Percentiles rank a stretch among this genome's conserved stretches.
Conservation (phyloP, 2,888 invertebrate genomes). For the Platynereis dumerilii region DNA sequence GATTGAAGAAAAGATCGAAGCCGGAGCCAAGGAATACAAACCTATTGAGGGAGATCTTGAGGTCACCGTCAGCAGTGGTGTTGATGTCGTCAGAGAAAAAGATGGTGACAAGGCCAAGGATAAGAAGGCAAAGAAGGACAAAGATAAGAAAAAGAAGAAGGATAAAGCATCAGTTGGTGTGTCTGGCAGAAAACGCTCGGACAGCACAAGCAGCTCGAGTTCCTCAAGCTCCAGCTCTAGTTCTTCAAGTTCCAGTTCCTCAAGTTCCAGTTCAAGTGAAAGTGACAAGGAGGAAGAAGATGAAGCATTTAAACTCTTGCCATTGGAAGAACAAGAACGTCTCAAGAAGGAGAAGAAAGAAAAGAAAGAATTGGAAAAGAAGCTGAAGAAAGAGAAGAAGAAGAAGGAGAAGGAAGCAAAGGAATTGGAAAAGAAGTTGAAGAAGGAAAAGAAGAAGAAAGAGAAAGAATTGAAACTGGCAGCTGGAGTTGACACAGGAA, state of each 20-base stretch:
- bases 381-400: too few species aligned
- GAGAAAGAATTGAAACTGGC: slow-evolving; percentile 3
- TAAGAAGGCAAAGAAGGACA: background rate
- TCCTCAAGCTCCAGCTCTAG: slow-evolving; percentile 5
- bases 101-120: too few species aligned
- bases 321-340: too few species aligned
- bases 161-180: too few species aligned
- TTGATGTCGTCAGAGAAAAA: too few species aligned
- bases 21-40: background rate
- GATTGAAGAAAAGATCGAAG: background rate
- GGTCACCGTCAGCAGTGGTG: too few species aligned
- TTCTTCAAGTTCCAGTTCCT: background rate
- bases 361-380: too few species aligned
- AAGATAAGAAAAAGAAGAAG: background rate
- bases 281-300: background rate
- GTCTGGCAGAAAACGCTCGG: too few species aligned
- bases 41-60: too few species aligned
- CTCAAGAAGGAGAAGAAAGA: too few species aligned
- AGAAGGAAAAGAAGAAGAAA: slow-evolving; percentile 4
- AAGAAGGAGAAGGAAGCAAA: too few species aligned
- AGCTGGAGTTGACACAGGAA: background rate
- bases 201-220: background rate
- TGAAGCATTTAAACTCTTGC: background rate
- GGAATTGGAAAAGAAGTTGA: background rate
- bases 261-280: background rate